Evolutionary conservation across 2,113 vertebrate genomes (phyloP).

Genomic region (Mola mola): DNA sequence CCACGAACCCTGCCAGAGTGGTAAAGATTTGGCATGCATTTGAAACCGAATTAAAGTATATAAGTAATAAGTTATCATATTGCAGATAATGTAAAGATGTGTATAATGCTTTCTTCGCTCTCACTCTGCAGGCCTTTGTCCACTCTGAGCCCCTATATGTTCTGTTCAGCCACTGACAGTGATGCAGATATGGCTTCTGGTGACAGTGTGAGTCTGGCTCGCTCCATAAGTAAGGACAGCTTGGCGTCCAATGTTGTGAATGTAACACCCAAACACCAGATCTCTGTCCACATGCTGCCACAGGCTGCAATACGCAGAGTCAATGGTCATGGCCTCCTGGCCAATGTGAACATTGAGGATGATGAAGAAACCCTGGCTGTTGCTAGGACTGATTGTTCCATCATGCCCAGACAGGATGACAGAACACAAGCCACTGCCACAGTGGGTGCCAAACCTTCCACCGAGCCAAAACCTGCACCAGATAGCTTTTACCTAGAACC

Average conservation of each 20-base stretch:
- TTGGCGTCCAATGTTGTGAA: constrained; percentile 89
- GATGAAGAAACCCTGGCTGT: constrained; percentile 82
- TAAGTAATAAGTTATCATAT: too few species aligned
- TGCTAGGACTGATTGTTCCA: constrained; percentile 39
- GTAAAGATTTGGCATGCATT: too few species aligned
- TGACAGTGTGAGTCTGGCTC: constrained; percentile 89
- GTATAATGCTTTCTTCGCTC: too few species aligned
- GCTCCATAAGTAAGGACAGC: constrained; percentile 97
- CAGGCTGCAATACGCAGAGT: constrained; percentile 57
- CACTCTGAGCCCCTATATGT: constrained; percentile 86
- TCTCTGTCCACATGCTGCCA: constrained; percentile 56
- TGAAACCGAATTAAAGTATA: too few species aligned
- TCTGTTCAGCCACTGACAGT: constrained; percentile 83
- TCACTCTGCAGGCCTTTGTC: constrained; percentile 85
- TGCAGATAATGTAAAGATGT: too few species aligned
- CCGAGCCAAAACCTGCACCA: constrained; percentile 76
- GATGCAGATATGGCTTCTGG: constrained; percentile 84
- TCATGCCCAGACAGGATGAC: constrained; percentile 29
- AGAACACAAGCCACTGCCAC: constrained; percentile 29
- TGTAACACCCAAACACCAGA: constrained; percentile 88
- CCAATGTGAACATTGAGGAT: constrained; percentile 75
- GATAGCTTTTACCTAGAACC: constrained; percentile 92
- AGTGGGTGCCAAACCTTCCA: constrained; percentile 41
- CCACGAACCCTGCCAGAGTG: too few species aligned
- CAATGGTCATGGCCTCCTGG: constrained; percentile 82